Evolutionary conservation across 2,797 vertebrate species (phyloP), one percentile per base, ranked within the genome.

Genomic region (Spinus pinus): DNA sequence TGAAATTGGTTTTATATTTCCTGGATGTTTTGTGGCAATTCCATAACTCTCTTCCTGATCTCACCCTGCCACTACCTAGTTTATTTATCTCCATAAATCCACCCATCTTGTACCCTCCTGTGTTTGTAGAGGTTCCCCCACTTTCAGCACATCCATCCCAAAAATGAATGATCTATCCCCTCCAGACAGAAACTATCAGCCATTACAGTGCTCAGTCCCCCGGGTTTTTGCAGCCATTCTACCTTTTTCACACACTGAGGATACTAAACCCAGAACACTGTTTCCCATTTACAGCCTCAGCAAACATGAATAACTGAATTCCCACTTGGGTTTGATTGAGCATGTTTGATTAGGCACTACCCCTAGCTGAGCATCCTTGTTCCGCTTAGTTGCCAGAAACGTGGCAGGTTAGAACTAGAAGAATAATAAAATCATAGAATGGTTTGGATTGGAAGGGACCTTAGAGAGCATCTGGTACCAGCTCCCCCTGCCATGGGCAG

Each of bases 401-500:
- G 6, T 0, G 10, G 5, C 31, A 21, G 19, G 7, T 14, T 54
- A 14, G 28, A 42, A 22, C 9, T 22, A 23, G 31, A 16, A 42
- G 27, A 72, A 35, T 18, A 60, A 65, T 54, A 47, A 66, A 78
- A 58, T 31, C 30, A 51, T 33, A 35, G 13, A 58, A 47, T 12
- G 13, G 33, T n/a, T 72, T 66, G 31, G 16, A 14, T 54, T 72
- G 35, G 35, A 84, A 72, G 23, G 7, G 53, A n/a, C 16, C 19
- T 54, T 72, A 49, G 66, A 79, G 20, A 42, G 12, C 25, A 79
- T 8, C 22, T 53, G 16, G 16, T 72, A 66, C 35, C 47, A 60
- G 24, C 0, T 2, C 4, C 3, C 2, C 14, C 53, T 23, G 9
- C 6, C 53, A 23, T 33, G 4, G 14, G 53, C 53, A 56, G 9